Conservation (phyloP, 2,888 invertebrate genomes). For the Noctua fimbriata region DNA sequence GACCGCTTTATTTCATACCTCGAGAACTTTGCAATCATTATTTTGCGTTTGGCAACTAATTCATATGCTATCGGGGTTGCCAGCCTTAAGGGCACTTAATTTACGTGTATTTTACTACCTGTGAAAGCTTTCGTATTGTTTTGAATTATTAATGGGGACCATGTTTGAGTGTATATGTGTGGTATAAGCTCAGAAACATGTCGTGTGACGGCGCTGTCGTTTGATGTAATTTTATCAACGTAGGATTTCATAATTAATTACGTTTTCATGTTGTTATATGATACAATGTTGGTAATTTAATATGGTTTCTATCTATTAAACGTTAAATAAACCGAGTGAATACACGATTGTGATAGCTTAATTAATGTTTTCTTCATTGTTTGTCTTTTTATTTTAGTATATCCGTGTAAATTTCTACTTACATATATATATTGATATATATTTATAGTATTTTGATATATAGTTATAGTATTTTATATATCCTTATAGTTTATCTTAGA, state of each 20-base stretch:
- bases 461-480: too few species aligned
- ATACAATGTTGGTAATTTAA: background rate
- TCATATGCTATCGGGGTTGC: slow-evolving; percentile 54
- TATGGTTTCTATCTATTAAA: background rate
- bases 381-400: too few species aligned
- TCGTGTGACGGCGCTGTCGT: background rate
- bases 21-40: slow-evolving; percentile 61
- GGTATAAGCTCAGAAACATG: slow-evolving; percentile 1
- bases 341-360: too few species aligned
- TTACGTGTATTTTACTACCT: slow-evolving; percentile 46
- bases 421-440: too few species aligned
- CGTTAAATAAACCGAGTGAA: background rate
- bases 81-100: slow-evolving; percentile 42
- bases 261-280: background rate
- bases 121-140: slow-evolving; percentile 43
- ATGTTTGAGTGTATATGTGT: slow-evolving; percentile 6
- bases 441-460: too few species aligned
- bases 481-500: too few species aligned
- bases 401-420: too few species aligned
- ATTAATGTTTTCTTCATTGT: too few species aligned
- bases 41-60: slow-evolving; percentile 63
- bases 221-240: background rate
- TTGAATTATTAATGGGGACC: slow-evolving; percentile 25
- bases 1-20: slow-evolving; percentile 63
- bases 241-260: background rate